A percentile compares a stretch with the other conserved stretches of the same genome.
phyloP scores from a whole-genome alignment of 2,888 invertebrate genomes.

The Mythimna impura region DNA sequence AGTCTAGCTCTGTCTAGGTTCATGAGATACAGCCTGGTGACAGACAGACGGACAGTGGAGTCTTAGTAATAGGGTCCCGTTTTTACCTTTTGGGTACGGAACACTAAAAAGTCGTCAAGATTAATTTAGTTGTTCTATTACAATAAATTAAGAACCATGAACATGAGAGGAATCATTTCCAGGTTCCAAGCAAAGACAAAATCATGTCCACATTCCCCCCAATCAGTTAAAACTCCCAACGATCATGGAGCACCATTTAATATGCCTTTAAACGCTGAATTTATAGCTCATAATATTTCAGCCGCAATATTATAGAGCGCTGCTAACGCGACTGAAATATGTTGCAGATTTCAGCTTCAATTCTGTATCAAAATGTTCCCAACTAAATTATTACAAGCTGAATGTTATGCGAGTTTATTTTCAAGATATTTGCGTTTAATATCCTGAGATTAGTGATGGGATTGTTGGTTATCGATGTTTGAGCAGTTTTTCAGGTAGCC shows the following conservation, averaged over 20 bases:
- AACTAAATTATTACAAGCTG: constrained; percentile 37
- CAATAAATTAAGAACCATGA: too few species aligned
- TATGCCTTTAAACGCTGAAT: constrained; percentile 53
- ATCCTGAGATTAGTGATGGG: background rate
- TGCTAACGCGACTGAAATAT: constrained; percentile 50
- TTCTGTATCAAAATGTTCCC: constrained; percentile 52
- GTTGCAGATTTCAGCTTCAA: constrained; percentile 51
- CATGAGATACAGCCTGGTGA: too few species aligned
- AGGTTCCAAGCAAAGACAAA: background rate
- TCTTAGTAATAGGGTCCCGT: too few species aligned
- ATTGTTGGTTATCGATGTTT: background rate
- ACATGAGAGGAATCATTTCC: background rate
- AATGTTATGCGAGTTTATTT: constrained; percentile 18
- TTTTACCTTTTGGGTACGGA: too few species aligned
- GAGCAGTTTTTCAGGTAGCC: background rate
- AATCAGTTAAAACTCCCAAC: constrained; percentile 33
- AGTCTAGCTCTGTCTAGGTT: too few species aligned
- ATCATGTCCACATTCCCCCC: background rate
- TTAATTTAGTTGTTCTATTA: too few species aligned
- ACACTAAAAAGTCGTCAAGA: too few species aligned
- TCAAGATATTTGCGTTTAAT: constrained; percentile 14
- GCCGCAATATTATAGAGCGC: constrained; percentile 41
- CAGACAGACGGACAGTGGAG: too few species aligned
- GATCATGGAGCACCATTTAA: constrained; percentile 48
- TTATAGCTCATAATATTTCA: constrained; percentile 55